Evolutionary conservation across 2,888 invertebrate species (phyloP), one percentile per base, ranked within the genome.

Genomic region (Fissipunctia ypsillon): DNA sequence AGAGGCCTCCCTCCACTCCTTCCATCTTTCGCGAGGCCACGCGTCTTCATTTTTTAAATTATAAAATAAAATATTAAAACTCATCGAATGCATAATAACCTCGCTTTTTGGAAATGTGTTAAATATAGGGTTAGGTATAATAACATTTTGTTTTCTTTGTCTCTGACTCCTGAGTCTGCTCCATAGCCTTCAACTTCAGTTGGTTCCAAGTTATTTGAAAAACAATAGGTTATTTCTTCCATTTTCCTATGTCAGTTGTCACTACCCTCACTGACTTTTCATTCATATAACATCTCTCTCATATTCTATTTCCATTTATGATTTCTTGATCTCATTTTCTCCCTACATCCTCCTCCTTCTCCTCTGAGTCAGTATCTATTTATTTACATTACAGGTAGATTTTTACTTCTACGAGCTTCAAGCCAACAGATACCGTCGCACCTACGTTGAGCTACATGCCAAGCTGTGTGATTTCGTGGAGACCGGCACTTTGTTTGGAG

Each of bases 351-450:
- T 25, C 41, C 19, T 12, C 28, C 2, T 45, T 22, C 22, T 28
- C 22, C n/a, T 59, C 4, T 22, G 9, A 9, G 45, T 14, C 45
- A 54, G 7, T 22, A 25, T 14, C n/a, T 41, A 38, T 65, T 25
- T 19, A 43, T 25, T 71, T n/a, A n/a, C 67, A 19, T 76, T 66
- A 14, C 54, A 80, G 81, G 0, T 81, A 19, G 22, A 65, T 22
- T 0, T 78, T n/a, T 64, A 60, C n/a, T 73, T 81, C 57, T 78
- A 25, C 65, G 52, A 78, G 52, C 35, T 65, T 25, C 66, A 52
- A 52, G 57, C 38, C 25, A 73, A 78, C 67, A 73, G 59, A 57
- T 81, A 81, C 28, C 25, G 28, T 25, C 81, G 60, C 28, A 81
- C 73, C 10, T 69, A 54, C 19, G 56, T 81, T 1, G 81, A 81